A percentile compares a stretch with the other conserved stretches of the same genome.
Evolutionary conservation across 2,888 invertebrate genomes (phyloP).

Genomic region (Andrena trimmerana): DNA sequence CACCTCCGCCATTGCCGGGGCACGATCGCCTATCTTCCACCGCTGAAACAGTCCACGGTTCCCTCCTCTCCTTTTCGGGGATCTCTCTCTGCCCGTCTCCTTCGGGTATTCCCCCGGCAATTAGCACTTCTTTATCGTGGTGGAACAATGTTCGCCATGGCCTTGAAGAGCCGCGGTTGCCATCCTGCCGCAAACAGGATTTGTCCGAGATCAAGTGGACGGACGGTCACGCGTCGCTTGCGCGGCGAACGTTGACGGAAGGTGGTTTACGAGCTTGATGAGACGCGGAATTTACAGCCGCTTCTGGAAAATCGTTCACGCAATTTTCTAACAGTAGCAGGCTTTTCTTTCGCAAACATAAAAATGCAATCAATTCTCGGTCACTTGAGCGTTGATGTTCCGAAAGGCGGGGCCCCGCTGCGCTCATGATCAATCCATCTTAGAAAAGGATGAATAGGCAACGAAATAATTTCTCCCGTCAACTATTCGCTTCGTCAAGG

Average conservation of each 20-base stretch:
- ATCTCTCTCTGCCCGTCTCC: conserved; percentile 13
- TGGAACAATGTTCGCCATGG: conserved; percentile 39
- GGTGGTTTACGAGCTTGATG: conserved; percentile 31
- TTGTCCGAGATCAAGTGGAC: conserved; percentile 40
- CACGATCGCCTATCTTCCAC: conserved; percentile 70
- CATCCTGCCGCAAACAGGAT: conserved; percentile 38
- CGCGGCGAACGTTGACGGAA: conserved; percentile 32
- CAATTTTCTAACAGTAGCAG: background rate
- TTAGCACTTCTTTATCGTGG: conserved; percentile 59
- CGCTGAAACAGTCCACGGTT: conserved; percentile 40
- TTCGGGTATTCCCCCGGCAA: conserved; percentile 46
- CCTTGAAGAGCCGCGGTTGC: conserved; percentile 40
- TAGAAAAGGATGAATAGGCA: too few relatives aligned
- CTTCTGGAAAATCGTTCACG: conserved; percentile 11
- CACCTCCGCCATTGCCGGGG: conserved; percentile 81
- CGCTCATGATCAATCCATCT: too few relatives aligned
- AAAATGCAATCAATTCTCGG: too few relatives aligned
- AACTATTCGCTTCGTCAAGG: too few relatives aligned
- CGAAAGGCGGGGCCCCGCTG: too few relatives aligned
- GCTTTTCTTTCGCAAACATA: background rate
- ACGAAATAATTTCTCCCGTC: too few relatives aligned
- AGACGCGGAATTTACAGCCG: conserved; percentile 20
- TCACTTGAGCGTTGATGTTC: too few relatives aligned
- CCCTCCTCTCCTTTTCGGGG: conserved; percentile 49
- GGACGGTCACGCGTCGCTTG: conserved; percentile 46